These are phyloP conservation scores for Dolomedes plantarius DNA, from an alignment of 2,888 invertebrate species.

Conservation along the genomic window DNA sequence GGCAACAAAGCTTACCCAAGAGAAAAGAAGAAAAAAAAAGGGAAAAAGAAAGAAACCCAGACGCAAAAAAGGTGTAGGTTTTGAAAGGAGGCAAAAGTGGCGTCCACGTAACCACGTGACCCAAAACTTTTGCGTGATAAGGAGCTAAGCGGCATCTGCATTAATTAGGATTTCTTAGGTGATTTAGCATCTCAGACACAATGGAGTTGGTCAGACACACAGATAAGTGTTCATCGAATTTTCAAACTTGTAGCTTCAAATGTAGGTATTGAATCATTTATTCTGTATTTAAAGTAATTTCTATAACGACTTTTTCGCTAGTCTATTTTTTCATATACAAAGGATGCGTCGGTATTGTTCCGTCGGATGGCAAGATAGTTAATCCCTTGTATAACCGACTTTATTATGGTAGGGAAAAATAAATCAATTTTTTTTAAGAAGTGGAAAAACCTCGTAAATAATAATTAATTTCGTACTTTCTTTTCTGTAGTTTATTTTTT, in stretches of 20 bases:
- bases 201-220: not conserved
- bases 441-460: too few relatives aligned
- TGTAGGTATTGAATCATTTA: slow-evolving; percentile 19
- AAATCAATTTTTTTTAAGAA: too few relatives aligned
- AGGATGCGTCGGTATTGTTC: slow-evolving; percentile 15
- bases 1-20: too few relatives aligned
- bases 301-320: not conserved
- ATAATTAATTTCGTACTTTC: too few relatives aligned
- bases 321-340: not conserved
- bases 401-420: not conserved
- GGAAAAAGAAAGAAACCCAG: too few relatives aligned
- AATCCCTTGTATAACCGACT: not conserved
- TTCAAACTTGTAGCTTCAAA: slow-evolving; percentile 4
- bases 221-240: slow-evolving; percentile 12
- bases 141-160: not conserved
- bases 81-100: too few relatives aligned
- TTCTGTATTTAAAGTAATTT: not conserved
- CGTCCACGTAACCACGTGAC: not conserved
- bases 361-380: not conserved
- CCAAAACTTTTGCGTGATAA: slow-evolving; percentile 19
- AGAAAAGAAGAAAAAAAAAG: too few relatives aligned
- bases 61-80: too few relatives aligned
- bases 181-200: slow-evolving; percentile 25
- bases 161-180: slow-evolving; percentile 26
- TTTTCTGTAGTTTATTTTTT: too few relatives aligned